phyloP scores from a whole-genome alignment of 2,797 vertebrate genomes.

The Phyllotis vaccarum region DNA sequence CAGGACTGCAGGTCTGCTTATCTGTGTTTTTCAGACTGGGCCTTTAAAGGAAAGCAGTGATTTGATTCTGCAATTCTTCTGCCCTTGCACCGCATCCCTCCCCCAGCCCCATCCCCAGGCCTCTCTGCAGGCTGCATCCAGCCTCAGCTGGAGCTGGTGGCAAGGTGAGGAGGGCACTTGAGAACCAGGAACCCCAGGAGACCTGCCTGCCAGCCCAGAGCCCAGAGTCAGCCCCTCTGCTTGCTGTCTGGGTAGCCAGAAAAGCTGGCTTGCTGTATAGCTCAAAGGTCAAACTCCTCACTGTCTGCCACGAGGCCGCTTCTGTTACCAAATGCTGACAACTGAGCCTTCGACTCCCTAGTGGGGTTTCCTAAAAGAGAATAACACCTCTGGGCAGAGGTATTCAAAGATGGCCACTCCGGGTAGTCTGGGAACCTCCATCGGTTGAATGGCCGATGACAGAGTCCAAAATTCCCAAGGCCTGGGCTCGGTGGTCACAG shows the following conservation, averaged over 20 bases:
- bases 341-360: not conserved
- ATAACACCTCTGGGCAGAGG: fast-evolving
- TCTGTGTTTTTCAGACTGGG: not conserved
- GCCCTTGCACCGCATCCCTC: constrained; percentile 18
- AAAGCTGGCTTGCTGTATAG: not conserved
- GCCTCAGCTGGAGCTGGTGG: not conserved
- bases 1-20: not conserved
- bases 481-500: not conserved
- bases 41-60: not conserved
- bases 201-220: not conserved
- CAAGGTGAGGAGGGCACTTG: fast-evolving
- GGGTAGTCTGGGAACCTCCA: fast-evolving
- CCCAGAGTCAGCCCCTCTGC: not conserved
- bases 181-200: not conserved
- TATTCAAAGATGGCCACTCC: not conserved
- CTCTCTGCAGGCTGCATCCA: not conserved
- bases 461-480: not conserved
- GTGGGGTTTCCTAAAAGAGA: not conserved
- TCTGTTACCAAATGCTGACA: not conserved
- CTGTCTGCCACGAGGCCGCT: not conserved
- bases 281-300: too few species aligned
- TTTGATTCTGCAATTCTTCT: constrained; percentile 69
- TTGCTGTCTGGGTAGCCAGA: not conserved
- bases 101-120: not conserved
- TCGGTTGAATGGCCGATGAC: not conserved